phyloP scores from a whole-genome alignment of 2,888 invertebrate species.

The Anarsia innoxiella region DNA sequence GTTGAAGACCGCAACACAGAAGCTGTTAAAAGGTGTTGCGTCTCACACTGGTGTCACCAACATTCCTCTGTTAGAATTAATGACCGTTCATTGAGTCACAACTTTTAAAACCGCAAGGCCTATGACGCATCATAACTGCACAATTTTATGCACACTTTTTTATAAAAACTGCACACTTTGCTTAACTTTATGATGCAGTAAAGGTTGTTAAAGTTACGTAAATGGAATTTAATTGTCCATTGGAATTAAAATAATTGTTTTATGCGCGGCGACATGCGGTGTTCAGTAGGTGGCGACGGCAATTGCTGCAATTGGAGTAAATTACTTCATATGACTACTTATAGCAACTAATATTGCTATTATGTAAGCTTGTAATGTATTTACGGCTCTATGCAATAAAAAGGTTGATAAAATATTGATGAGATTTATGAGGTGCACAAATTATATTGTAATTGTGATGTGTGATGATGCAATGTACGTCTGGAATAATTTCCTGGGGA shows the following conservation, averaged over 20 bases:
- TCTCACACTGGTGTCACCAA: slow-evolving; percentile 23
- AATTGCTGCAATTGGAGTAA: too few relatives aligned
- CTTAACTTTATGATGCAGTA: neutral
- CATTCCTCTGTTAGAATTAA: slow-evolving; percentile 29
- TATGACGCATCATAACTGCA: slow-evolving; percentile 22
- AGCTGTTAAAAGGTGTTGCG: slow-evolving; percentile 6
- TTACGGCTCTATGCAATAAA: too few relatives aligned
- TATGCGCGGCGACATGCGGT: neutral
- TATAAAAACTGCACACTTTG: slow-evolving; percentile 1
- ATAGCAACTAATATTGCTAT: too few relatives aligned
- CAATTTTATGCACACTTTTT: neutral
- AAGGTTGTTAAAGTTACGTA: slow-evolving; percentile 6
- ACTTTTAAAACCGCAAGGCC: slow-evolving; percentile 25
- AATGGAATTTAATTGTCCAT: slow-evolving; percentile 1
- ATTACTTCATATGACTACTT: too few relatives aligned
- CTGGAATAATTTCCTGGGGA: too few relatives aligned
- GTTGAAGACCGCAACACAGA: slow-evolving; percentile 5
- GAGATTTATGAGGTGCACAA: too few relatives aligned
- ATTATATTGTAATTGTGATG: too few relatives aligned
- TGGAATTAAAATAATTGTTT: slow-evolving; percentile 5
- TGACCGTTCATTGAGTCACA: slow-evolving; percentile 32
- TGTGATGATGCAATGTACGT: too few relatives aligned
- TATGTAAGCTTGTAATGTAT: too few relatives aligned
- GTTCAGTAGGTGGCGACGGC: neutral
- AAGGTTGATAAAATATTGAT: too few relatives aligned